phyloP scores from a whole-genome alignment of 2,888 invertebrate genomes.

The Alentia gelatinosa region DNA sequence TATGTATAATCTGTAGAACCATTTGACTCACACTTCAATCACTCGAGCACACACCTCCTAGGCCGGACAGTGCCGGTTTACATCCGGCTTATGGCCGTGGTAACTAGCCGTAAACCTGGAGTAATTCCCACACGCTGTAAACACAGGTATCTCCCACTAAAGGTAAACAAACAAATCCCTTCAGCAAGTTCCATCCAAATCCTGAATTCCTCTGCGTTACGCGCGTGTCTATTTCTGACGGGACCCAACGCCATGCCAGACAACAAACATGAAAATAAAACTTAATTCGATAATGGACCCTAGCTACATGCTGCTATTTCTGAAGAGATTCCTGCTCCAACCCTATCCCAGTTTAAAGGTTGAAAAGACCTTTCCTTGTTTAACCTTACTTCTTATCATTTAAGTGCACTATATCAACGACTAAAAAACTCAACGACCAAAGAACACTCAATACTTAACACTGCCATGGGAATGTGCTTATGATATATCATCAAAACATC shows the following conservation, averaged over 20 bases:
- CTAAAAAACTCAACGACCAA: no score
- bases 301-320: no score
- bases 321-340: no score
- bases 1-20: slow-evolving; percentile 23
- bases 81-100: slow-evolving; percentile 7
- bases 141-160: neutral
- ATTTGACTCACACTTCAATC: slow-evolving; percentile 26
- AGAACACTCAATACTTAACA: no score
- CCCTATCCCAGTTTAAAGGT: no score
- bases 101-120: neutral
- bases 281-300: no score
- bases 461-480: no score
- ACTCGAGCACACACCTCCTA: neutral
- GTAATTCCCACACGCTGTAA: neutral
- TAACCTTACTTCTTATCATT: no score
- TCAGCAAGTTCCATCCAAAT: neutral
- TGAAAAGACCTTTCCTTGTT: no score
- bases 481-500: no score
- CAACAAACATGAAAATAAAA: neutral
- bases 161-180: slow-evolving; percentile 19
- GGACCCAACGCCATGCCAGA: neutral
- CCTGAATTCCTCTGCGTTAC: neutral
- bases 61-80: neutral
- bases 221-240: neutral
- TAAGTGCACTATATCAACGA: no score